Evolutionary conservation across 2,797 vertebrate species (phyloP), one percentile per base, ranked within the genome.

Genomic region (Squalus acanthias): DNA sequence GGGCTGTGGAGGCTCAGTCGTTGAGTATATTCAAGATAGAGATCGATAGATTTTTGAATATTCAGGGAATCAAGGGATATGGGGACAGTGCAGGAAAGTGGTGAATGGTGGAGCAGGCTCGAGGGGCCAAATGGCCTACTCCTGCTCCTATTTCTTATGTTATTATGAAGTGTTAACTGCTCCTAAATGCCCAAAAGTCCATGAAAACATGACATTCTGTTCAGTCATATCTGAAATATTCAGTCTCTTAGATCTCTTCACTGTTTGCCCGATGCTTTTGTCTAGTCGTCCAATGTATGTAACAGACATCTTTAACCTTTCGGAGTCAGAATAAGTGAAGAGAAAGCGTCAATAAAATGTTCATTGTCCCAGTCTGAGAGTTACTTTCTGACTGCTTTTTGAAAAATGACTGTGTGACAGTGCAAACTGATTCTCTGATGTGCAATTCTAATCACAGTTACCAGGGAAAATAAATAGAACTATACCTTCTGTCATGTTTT

Each of bases 141-240:
- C 39, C 39, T 39, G 39, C 39, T 39, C 39, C 39, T 39, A 39
- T 39, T 39, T 39, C 39, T 39, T 39, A 39, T 39, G 39, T 39
- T 39, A 0, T 39, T 39, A 39, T 39, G 39, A 3, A 46, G 20
- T 95, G 50, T 95, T 70, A 70, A 70, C 24, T 70, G 65, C 24
- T 74, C 69, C 70, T 95, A 29, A 76, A 57, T 29, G 46, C 33
- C 26, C 94, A 74, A 24, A 94, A 39, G 91, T 39, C 65, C 91
- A 69, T 69, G n/a, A 29, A 95, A 95, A 95, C 26, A 94, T 70
- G 33, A 92, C 89, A 88, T 57, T 88, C 20, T 63, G 57, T 63
- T 92, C 60, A 63, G 33, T n/a, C 60, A 29, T n/a, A 57, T 57
- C 53, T 2, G 5, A 57, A 17, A 29, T 0, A 65, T 92, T 24